phyloP scores from a whole-genome alignment of 2,113 vertebrate genomes.

The Hippopotamus amphibius region DNA sequence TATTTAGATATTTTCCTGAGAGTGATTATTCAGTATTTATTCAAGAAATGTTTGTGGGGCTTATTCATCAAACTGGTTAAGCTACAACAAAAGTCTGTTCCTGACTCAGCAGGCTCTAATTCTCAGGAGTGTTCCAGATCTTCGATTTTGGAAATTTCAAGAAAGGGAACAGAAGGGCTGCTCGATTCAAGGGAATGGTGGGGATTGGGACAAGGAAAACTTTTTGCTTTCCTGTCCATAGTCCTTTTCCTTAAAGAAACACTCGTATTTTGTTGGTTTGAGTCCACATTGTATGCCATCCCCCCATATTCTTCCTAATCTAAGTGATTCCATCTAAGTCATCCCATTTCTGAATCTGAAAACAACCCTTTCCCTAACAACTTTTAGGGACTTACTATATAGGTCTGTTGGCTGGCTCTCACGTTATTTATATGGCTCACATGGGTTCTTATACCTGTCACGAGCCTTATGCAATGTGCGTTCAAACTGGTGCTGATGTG shows the following conservation, averaged over 20 bases:
- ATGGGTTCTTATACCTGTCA: not conserved
- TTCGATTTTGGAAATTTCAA: constrained; percentile 20
- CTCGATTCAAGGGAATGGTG: not conserved
- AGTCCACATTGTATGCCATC: not conserved
- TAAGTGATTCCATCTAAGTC: not conserved
- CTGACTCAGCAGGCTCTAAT: not conserved
- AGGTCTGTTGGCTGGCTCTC: not conserved
- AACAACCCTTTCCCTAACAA: not conserved
- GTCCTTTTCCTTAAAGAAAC: not conserved
- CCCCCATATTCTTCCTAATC: not conserved
- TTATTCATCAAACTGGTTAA: not conserved
- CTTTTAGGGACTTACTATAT: not conserved
- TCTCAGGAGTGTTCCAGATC: not conserved
- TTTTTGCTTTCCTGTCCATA: not conserved
- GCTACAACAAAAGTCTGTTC: not conserved
- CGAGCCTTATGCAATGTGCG: not conserved
- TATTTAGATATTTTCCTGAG: constrained; percentile 15
- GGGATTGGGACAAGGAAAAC: not conserved
- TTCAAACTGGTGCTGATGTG: not conserved
- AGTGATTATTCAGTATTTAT: constrained; percentile 20
- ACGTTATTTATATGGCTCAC: not conserved
- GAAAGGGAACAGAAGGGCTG: not conserved
- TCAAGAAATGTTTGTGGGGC: not conserved
- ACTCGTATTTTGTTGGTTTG: not conserved
- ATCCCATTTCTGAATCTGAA: not conserved